Base-by-base conservation (phyloP, 2,888 invertebrate genomes). In the Pristionchus fissidentatus region DNA sequence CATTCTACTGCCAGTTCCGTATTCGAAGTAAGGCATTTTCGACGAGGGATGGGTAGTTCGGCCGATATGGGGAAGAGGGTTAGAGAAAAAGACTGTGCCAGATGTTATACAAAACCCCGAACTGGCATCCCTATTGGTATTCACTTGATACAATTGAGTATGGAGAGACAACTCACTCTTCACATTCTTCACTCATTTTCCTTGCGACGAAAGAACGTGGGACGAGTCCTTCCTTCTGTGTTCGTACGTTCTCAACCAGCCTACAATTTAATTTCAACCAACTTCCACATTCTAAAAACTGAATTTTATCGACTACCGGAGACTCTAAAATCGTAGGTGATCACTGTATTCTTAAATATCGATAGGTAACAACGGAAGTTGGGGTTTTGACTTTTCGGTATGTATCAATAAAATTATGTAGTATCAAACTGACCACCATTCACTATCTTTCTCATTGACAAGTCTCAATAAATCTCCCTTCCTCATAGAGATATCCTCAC, bases 401-500 rank as follows among this genome's bases (percentile, higher is more conserved):
- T 19, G 15, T 52, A 4, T 22, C 52, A 19, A 52, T 38, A 22
- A 22, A 19, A 57, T 1, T n/a, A 57, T 10, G 8, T 7, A 19
- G 22, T 26, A 19, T 38, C 1, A 13, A 41, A 0, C 73, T 46
- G 2, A 73, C 73, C 73, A 73, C 73, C 73, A 73, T 43, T 73
- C 73, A 26, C 26, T 41, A 35, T 73, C 46, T 35, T 43, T 41
- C 46, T 73, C 73, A n/a, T 43, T 43, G 46, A 73, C 29, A n/a
- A 73, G 13, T 29, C 73, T 41, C 15, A 73, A 26, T 1, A 73
- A 43, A 73, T 73, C 73, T 35, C 73, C 73, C 73, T 73, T 73
- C 73, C 46, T 73, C 73, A 73, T 73, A 8, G 73, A 73, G n/a
- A 73, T 46, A 10, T 73, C 43, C 26, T 73, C 73, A 22, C 43